Percentiles rank a stretch among this genome's conserved stretches.
phyloP scores from a whole-genome alignment of 1,140 invertebrate species.

The Phortica variegata region DNA sequence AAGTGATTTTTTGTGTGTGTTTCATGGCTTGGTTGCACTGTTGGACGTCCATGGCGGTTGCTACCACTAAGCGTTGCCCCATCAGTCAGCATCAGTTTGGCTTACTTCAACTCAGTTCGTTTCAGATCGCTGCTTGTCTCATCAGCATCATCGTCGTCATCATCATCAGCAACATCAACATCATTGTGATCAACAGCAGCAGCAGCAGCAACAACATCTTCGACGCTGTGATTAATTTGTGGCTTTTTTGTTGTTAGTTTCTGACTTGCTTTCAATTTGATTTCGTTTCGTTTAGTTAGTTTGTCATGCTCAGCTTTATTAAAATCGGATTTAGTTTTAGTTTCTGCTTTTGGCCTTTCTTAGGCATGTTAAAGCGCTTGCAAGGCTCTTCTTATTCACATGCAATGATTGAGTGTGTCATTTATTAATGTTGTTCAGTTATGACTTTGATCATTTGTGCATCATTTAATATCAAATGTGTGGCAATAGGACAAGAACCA shows the following conservation, averaged over 20 bases:
- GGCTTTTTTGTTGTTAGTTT: constrained; percentile 20
- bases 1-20: constrained; percentile 3
- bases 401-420: constrained; percentile 53
- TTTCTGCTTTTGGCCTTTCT: constrained; percentile 29
- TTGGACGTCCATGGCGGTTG: constrained; percentile 18
- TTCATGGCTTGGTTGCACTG: constrained; percentile 10
- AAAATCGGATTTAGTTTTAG: constrained; percentile 52
- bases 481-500: no score
- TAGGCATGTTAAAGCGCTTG: constrained; percentile 23
- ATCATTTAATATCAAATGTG: no score
- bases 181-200: constrained; percentile 46
- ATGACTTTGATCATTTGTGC: no score
- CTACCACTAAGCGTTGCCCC: constrained; percentile 4
- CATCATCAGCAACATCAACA: constrained; percentile 53
- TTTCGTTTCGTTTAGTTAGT: not conserved
- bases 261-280: not conserved
- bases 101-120: no score
- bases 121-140: constrained; percentile 40
- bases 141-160: constrained; percentile 52
- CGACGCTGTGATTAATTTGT: constrained; percentile 40
- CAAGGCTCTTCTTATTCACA: constrained; percentile 39
- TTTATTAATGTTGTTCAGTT: no score
- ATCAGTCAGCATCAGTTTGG: constrained; percentile 39
- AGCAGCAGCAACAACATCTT: no score
- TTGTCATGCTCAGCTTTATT: constrained; percentile 38